Evolutionary conservation across 1,140 invertebrate genomes (phyloP).

Genomic region (Scaptomyza hsui): DNA sequence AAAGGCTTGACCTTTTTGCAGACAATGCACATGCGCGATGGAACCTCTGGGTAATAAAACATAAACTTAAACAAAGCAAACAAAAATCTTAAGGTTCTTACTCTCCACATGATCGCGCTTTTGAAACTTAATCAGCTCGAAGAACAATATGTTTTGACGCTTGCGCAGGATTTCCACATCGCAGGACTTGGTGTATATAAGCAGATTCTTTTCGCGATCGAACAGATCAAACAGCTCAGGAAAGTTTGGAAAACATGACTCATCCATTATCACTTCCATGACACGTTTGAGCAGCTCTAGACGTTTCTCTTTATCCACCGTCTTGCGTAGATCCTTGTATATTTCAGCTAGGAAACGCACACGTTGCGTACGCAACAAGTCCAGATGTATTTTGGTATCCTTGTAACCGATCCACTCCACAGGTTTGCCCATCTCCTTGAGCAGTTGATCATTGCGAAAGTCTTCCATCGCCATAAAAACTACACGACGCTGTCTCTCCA

Average conservation of each 20-base stretch:
- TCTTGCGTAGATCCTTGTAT: conserved; percentile 84
- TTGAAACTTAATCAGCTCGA: conserved; percentile 74
- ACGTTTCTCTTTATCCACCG: conserved; percentile 51
- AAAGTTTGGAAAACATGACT: conserved; percentile 71
- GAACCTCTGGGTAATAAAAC: no score
- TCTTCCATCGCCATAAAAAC: conserved; percentile 80
- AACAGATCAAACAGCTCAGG: conserved; percentile 77
- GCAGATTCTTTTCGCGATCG: conserved; percentile 75
- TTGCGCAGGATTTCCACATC: conserved; percentile 73
- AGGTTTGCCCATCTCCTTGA: conserved; percentile 85
- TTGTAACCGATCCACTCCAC: conserved; percentile 86
- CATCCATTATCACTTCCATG: conserved; percentile 59
- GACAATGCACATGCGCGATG: conserved; percentile 77
- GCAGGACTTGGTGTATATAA: conserved; percentile 68
- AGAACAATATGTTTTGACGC: conserved; percentile 74
- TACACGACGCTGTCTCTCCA: conserved; percentile 84
- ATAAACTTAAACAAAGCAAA: no score
- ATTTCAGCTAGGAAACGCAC: conserved; percentile 85
- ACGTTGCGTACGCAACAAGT: conserved; percentile 86
- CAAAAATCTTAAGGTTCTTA: no score
- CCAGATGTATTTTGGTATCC: conserved; percentile 85
- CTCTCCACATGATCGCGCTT: conserved; percentile 42
- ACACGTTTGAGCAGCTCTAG: conserved; percentile 63
- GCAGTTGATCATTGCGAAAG: conserved; percentile 84
- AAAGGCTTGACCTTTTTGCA: conserved; percentile 77